Percentiles rank a stretch among this genome's conserved stretches.
Conservation (phyloP, 2,113 vertebrate genomes). For the Phycodurus eques region DNA sequence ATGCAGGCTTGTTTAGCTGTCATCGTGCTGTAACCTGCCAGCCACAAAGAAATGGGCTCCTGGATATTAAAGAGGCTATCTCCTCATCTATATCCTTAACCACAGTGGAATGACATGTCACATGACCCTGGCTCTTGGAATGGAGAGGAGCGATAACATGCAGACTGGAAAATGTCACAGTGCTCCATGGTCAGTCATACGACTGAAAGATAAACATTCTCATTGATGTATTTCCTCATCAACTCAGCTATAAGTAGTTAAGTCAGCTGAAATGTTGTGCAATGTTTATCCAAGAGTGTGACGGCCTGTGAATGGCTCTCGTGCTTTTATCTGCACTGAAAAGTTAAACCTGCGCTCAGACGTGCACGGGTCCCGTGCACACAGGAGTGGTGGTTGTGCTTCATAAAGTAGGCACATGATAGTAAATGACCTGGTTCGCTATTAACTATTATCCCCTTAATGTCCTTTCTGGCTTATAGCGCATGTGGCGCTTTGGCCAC, state of each 20-base stretch:
- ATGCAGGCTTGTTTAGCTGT: conserved; percentile 66
- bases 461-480: conserved; percentile 66
- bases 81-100: conserved; percentile 66
- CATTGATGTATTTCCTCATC: conserved; percentile 39
- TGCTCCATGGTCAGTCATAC: conserved; percentile 43
- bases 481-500: conserved; percentile 63
- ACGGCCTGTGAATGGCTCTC: conserved; percentile 54
- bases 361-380: conserved; percentile 42
- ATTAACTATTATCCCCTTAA: conserved; percentile 79
- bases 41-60: conserved; percentile 62
- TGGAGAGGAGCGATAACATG: conserved; percentile 40
- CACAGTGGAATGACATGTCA: conserved; percentile 59
- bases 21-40: conserved; percentile 69
- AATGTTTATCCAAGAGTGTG: conserved; percentile 70
- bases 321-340: conserved; percentile 65
- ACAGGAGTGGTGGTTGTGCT: conserved; percentile 62
- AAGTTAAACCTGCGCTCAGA: conserved; percentile 60
- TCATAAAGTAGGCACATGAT: conserved; percentile 76
- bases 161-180: conserved; percentile 44
- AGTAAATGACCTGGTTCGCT: conserved; percentile 77
- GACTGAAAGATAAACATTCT: conserved; percentile 50
- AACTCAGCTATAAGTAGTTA: conserved; percentile 47
- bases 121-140: conserved; percentile 32
- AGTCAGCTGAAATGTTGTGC: conserved; percentile 59
- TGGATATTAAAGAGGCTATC: conserved; percentile 76